phyloP scores from a whole-genome alignment of 2,113 vertebrate genomes.

The Chaetodon auriga region DNA sequence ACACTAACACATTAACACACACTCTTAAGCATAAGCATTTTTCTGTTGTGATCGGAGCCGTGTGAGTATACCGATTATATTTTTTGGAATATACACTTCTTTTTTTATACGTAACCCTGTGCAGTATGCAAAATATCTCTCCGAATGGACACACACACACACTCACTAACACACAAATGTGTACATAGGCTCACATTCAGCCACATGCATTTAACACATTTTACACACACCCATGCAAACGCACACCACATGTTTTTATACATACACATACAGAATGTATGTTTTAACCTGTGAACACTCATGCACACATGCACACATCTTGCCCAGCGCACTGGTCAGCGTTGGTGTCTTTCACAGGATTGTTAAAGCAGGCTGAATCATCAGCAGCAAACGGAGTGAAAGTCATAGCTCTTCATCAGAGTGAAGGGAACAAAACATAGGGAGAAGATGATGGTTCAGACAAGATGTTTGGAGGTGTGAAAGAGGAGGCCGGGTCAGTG shows the following conservation, averaged over 20 bases:
- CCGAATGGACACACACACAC: neutral
- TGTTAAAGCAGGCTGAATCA: slow-evolving; percentile 13
- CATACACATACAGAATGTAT: neutral
- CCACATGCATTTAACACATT: neutral
- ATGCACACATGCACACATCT: no score
- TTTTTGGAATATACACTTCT: neutral
- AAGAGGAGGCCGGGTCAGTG: neutral
- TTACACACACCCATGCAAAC: neutral
- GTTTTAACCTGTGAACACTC: no score
- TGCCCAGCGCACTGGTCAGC: neutral
- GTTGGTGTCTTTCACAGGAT: slow-evolving; percentile 13
- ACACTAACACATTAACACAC: neutral
- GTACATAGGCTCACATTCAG: neutral
- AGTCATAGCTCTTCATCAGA: slow-evolving; percentile 15
- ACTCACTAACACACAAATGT: slow-evolving; percentile 4
- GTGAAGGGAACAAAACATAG: slow-evolving; percentile 27
- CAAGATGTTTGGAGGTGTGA: neutral
- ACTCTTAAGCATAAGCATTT: neutral
- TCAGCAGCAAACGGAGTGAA: neutral
- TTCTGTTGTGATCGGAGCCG: no score
- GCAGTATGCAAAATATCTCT: slow-evolving; percentile 19
- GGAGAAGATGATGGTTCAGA: neutral
- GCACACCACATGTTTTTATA: neutral
- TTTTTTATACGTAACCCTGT: slow-evolving; percentile 2
- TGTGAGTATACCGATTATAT: no score